These are phyloP conservation scores for Charaxes varanes DNA, from an alignment of 1,140 invertebrate species.

Conservation along the genomic window DNA sequence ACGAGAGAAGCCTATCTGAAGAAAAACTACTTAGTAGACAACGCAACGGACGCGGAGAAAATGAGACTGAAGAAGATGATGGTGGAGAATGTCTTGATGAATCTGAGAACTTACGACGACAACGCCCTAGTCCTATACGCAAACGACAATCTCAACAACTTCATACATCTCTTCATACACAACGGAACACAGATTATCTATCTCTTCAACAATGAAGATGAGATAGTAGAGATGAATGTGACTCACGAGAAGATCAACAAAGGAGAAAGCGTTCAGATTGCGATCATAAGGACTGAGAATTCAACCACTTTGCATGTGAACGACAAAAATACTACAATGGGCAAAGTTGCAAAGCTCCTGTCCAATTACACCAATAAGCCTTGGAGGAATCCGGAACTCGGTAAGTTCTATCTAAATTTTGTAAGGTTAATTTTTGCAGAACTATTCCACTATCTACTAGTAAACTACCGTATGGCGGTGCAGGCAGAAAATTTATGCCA, in stretches of 20 bases:
- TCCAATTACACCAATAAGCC: slow-evolving; percentile 87
- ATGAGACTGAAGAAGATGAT: slow-evolving; percentile 83
- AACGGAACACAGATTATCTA: slow-evolving; percentile 85
- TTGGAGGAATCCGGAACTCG: slow-evolving; percentile 88
- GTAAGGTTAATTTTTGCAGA: slow-evolving; percentile 5
- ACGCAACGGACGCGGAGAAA: slow-evolving; percentile 77
- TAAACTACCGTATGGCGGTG: slow-evolving; percentile 4
- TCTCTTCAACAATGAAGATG: slow-evolving; percentile 87
- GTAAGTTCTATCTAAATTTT: slow-evolving; percentile 54
- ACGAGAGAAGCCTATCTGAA: slow-evolving; percentile 85
- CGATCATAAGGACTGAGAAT: slow-evolving; percentile 83
- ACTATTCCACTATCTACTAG: background rate
- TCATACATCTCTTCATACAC: slow-evolving; percentile 91
- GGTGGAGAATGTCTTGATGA: slow-evolving; percentile 86
- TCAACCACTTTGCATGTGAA: slow-evolving; percentile 89
- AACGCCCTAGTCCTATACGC: slow-evolving; percentile 90
- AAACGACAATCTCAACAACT: slow-evolving; percentile 95
- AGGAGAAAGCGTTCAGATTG: slow-evolving; percentile 89
- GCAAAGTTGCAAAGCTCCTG: slow-evolving; percentile 81
- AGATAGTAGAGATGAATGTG: slow-evolving; percentile 86
- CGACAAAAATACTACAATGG: slow-evolving; percentile 81
- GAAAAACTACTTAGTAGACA: slow-evolving; percentile 82
- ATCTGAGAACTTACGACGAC: slow-evolving; percentile 89
- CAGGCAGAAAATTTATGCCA: too few species aligned
- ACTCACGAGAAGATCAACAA: slow-evolving; percentile 83